These are phyloP conservation scores for Anthonomus grandis DNA, from an alignment of 1,140 invertebrate genomes.

Conservation along the genomic window DNA sequence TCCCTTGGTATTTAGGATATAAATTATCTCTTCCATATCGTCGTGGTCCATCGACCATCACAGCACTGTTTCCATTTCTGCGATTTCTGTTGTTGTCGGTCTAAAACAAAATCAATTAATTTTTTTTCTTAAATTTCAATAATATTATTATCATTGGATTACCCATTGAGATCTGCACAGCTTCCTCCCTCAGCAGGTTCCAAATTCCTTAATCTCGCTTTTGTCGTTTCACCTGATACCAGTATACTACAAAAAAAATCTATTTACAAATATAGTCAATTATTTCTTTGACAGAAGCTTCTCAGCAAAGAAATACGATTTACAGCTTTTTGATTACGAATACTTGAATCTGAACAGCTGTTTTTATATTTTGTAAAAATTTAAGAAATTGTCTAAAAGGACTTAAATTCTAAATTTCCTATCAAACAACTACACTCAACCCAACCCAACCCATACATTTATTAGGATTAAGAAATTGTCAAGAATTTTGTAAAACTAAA, in stretches of 20 bases:
- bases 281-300: too few species aligned
- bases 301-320: too few species aligned
- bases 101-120: conserved; percentile 43
- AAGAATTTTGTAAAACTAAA: too few species aligned
- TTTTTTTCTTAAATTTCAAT: not conserved
- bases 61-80: conserved; percentile 87
- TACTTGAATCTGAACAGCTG: too few species aligned
- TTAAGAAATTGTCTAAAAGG: too few species aligned
- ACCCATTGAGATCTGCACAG: conserved; percentile 43
- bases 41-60: conserved; percentile 53
- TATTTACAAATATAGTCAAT: too few species aligned
- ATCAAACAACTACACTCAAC: too few species aligned
- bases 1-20: conserved; percentile 25
- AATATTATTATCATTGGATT: conserved; percentile 18
- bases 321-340: too few species aligned
- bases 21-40: conserved; percentile 21
- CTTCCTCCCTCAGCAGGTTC: conserved; percentile 39
- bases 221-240: conserved; percentile 44
- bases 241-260: conserved; percentile 46
- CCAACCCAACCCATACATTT: too few species aligned
- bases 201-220: conserved; percentile 42
- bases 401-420: too few species aligned
- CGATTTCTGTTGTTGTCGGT: conserved; percentile 64
- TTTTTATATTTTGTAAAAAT: too few species aligned
- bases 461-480: too few species aligned